phyloP scores from a whole-genome alignment of 1,140 invertebrate genomes.

The Archegozetes longisetosus region DNA sequence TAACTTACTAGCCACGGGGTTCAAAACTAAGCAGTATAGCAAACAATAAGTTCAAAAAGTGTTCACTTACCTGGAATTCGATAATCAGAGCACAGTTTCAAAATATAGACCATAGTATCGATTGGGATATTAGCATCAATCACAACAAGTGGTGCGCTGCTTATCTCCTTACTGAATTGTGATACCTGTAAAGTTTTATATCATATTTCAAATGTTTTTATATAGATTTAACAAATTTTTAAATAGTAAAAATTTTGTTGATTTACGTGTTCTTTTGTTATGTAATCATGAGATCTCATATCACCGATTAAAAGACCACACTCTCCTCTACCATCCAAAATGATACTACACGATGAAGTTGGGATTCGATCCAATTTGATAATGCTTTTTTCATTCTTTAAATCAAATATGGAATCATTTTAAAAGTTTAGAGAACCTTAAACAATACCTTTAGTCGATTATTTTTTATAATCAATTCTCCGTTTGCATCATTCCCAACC shows the following conservation, averaged over 20 bases:
- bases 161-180: constrained; percentile 35
- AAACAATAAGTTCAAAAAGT: too few species aligned
- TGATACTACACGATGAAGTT: constrained; percentile 53
- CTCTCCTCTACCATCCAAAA: constrained; percentile 53
- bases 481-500: constrained; percentile 50
- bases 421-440: too few species aligned
- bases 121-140: constrained; percentile 61
- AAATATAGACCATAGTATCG: constrained; percentile 43
- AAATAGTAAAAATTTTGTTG: not conserved
- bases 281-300: constrained; percentile 56
- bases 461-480: not conserved
- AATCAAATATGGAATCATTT: too few species aligned
- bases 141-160: constrained; percentile 48
- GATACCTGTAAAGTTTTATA: constrained; percentile 31
- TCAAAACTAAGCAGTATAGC: too few species aligned
- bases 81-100: constrained; percentile 41
- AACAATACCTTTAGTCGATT: not conserved
- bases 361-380: constrained; percentile 27
- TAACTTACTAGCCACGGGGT: too few species aligned
- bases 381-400: constrained; percentile 31
- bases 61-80: constrained; percentile 39
- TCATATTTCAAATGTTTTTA: constrained; percentile 10
- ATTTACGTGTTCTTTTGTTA: constrained; percentile 40
- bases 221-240: not conserved
- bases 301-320: constrained; percentile 62